Base-by-base conservation (phyloP, 2,113 vertebrate genomes). In the Eolophus roseicapilla region DNA sequence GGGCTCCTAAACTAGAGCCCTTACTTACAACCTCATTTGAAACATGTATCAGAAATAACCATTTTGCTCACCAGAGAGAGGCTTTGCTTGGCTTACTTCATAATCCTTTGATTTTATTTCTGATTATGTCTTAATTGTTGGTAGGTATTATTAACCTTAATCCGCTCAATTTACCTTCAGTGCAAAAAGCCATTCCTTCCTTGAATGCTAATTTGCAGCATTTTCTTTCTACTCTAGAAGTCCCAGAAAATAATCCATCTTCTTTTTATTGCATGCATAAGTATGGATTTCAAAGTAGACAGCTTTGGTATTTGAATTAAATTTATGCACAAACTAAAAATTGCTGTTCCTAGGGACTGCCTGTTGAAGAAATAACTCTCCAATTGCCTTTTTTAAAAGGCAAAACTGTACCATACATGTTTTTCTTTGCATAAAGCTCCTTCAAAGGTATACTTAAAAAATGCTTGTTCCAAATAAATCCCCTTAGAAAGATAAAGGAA, bases 401-500 rank as follows among this genome's bases (percentile, higher is more conserved):
- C n/a, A 69, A 70, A 86, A 59, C 19, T 63, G 31, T 64, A 74
- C 6, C 3, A 2, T 28, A 82, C 29, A 23, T 12, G 23, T 59
- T 4, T 39, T 39, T 79, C 50, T 91, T 82, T 83, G 14, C 49
- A 82, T 63, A 87, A 94, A 87, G 69, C 16, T 67, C 6, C 39
- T 92, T 88, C 28, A 95, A 94, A 96, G 27, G 3, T 57, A 52
- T 33, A 71, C 29, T 88, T 4, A 68, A 71, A 94, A 78, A 86
- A 52, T 27, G 7, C 12, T 65, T 93, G 16, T 81, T 88, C 37
- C 63, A 93, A 92, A 93, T 82, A 93, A 82, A 91, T 71, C 47
- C 33, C 70, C 15, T 74, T 41, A 86, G 15, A 84, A 95, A 95
- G 55, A 82, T 77, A 90, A 97, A 96, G 94, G 63, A 4, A 20